Evolutionary conservation across 2,888 invertebrate genomes (phyloP).

Genomic region (Mimachlamys varia): DNA sequence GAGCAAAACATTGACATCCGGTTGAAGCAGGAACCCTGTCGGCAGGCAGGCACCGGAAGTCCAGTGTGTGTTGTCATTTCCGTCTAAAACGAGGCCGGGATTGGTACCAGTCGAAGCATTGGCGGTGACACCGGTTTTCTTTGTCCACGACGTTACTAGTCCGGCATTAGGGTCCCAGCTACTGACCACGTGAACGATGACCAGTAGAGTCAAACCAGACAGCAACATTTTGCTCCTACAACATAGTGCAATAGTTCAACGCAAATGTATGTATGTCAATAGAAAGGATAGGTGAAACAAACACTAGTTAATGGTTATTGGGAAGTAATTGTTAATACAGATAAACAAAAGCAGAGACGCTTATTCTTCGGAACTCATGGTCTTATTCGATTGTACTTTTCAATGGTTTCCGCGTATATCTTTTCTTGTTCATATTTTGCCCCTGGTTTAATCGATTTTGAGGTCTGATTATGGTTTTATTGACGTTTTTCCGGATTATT

Average conservation of each 20-base stretch:
- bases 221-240: neutral
- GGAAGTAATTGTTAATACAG: too few relatives aligned
- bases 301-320: too few relatives aligned
- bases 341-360: too few relatives aligned
- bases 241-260: neutral
- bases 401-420: too few relatives aligned
- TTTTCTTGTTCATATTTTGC: too few relatives aligned
- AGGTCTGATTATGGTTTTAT: too few relatives aligned
- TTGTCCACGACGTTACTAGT: constrained; percentile 63
- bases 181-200: constrained; percentile 9
- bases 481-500: too few relatives aligned
- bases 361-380: too few relatives aligned
- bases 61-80: constrained; percentile 67
- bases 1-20: constrained; percentile 59
- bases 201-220: neutral
- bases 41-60: constrained; percentile 65
- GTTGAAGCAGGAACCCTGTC: constrained; percentile 52
- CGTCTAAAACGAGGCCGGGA: constrained; percentile 55
- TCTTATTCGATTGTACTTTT: too few relatives aligned
- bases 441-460: too few relatives aligned
- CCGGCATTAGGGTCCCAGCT: constrained; percentile 70
- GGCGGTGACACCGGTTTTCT: constrained; percentile 54
- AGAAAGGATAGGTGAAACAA: too few relatives aligned
- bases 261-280: too few relatives aligned
- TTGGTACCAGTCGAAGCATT: constrained; percentile 56